Conservation (phyloP, 2,113 vertebrate species). For the Bos javanicus region DNA sequence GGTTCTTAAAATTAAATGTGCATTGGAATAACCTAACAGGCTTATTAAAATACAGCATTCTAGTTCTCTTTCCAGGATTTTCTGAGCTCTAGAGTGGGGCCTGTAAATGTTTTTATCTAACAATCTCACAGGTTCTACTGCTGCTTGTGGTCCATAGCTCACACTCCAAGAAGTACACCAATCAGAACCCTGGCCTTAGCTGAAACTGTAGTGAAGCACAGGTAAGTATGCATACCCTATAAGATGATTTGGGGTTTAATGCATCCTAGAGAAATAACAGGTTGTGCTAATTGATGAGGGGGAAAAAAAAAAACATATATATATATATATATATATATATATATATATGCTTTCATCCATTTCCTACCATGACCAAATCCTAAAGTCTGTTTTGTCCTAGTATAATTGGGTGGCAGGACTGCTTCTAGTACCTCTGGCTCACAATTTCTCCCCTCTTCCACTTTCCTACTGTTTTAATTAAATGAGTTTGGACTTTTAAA, state of each 20-base stretch:
- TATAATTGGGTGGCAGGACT: not conserved
- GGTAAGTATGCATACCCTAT: not conserved
- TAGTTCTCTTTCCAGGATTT: not conserved
- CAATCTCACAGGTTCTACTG: not conserved
- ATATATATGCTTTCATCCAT: not conserved
- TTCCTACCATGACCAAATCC: not conserved
- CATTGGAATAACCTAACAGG: not conserved
- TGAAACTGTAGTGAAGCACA: not conserved
- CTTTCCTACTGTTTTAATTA: not conserved
- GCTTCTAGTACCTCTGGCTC: not conserved
- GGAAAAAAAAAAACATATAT: not conserved
- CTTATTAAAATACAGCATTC: not conserved
- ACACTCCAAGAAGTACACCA: not conserved
- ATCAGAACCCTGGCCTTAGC: not conserved
- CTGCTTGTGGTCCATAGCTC: not conserved
- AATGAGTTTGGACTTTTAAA: not conserved
- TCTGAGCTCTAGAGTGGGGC: not conserved
- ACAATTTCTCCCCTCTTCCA: not conserved
- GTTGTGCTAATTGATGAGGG: not conserved
- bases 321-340: no score
- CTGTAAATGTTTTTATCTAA: not conserved
- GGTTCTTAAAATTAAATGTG: not conserved
- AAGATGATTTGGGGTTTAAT: not conserved
- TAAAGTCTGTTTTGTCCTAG: not conserved
- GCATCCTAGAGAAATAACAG: not conserved